A percentile compares a stretch with the other conserved stretches of the same genome.
Evolutionary conservation across 2,888 invertebrate genomes (phyloP).

Genomic region (Hirtodrosophila trivittata): DNA sequence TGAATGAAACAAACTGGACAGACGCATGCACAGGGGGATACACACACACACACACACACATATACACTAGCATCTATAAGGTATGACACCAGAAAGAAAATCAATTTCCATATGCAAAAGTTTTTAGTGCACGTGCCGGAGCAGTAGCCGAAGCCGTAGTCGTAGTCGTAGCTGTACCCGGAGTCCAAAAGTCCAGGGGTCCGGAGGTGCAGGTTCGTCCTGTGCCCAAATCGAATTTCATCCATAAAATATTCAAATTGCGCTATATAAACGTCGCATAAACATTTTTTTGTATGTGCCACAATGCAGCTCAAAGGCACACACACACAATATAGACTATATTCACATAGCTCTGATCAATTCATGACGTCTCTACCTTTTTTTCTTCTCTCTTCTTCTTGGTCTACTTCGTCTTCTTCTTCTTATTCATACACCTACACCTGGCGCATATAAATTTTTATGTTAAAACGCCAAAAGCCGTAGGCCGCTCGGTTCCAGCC

Average conservation of each 20-base stretch:
- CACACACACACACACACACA: constrained; percentile 9
- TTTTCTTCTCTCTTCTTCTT: neutral
- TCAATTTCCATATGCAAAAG: constrained; percentile 80
- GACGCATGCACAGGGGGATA: constrained; percentile 27
- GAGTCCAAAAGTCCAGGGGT: too few relatives aligned
- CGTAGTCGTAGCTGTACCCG: too few relatives aligned
- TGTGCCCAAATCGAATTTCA: constrained; percentile 68
- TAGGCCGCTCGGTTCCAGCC: constrained; percentile 50
- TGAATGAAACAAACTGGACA: constrained; percentile 46
- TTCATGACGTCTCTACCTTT: neutral
- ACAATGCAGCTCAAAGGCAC: constrained; percentile 33
- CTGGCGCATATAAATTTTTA: constrained; percentile 66
- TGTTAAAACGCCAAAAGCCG: constrained; percentile 71
- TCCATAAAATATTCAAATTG: constrained; percentile 79
- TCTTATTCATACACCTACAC: constrained; percentile 1
- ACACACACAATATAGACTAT: neutral
- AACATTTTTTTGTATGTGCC: constrained; percentile 63
- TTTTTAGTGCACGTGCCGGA: constrained; percentile 73
- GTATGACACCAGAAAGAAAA: constrained; percentile 64
- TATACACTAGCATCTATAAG: constrained; percentile 39
- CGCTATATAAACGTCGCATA: constrained; percentile 78
- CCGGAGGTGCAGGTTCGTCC: neutral
- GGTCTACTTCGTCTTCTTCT: neutral
- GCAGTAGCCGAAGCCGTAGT: too few relatives aligned
- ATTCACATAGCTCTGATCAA: constrained; percentile 9